Percentiles rank a stretch among this genome's conserved stretches.
Conservation (phyloP, 2,797 vertebrate genomes). For the Cercopithecus diana region DNA sequence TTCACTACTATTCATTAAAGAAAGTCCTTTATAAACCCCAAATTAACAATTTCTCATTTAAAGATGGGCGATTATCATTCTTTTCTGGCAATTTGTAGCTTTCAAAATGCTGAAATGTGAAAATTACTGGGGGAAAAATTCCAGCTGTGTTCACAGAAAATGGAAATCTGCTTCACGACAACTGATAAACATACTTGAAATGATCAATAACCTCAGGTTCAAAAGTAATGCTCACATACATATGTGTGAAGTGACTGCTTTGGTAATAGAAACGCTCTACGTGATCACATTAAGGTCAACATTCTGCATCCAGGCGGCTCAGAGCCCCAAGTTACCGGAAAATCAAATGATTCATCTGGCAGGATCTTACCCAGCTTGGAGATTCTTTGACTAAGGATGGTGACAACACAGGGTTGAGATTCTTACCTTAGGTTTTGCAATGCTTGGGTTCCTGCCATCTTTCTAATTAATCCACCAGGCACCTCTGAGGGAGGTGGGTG, state of each 20-base stretch:
- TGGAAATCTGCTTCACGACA: slow-evolving; percentile 60
- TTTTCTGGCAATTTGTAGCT: slow-evolving; percentile 74
- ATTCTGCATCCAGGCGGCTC: fast-evolving
- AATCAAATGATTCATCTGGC: not conserved
- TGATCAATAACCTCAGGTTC: slow-evolving; percentile 55
- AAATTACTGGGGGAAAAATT: slow-evolving; percentile 75
- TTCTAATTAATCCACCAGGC: not conserved
- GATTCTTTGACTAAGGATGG: not conserved
- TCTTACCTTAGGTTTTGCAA: not conserved
- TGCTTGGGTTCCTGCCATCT: not conserved
- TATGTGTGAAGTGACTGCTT: not conserved
- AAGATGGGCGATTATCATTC: slow-evolving; percentile 81
- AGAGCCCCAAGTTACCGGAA: not conserved
- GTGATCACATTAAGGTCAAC: too few relatives aligned
- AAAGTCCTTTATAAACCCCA: slow-evolving; percentile 88
- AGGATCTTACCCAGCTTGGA: not conserved
- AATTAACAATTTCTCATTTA: slow-evolving; percentile 86
- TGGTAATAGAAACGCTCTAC: fast-evolving
- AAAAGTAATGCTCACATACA: not conserved
- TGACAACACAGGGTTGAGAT: fast-evolving
- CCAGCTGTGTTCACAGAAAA: slow-evolving; percentile 61
- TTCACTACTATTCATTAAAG: slow-evolving; percentile 85
- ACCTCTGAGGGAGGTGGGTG: not conserved
- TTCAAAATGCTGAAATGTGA: slow-evolving; percentile 80
- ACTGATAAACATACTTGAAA: slow-evolving; percentile 74